Evolutionary conservation across 2,113 vertebrate species (phyloP), one percentile per base, ranked within the genome.

Genomic region (Galeopterus variegatus): DNA sequence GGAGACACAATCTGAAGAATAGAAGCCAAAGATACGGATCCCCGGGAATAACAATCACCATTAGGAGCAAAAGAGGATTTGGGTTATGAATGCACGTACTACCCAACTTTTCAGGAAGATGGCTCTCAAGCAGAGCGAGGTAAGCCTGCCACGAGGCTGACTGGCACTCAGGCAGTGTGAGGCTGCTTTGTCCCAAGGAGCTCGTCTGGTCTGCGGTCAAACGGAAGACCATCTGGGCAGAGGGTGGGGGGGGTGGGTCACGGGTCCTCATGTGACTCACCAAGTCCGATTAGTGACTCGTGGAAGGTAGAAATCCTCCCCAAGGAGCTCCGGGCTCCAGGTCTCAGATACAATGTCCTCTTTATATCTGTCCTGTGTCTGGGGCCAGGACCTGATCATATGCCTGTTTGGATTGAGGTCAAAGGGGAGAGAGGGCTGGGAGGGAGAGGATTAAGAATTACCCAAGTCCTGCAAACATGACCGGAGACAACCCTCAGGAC

Each of bases 341-440:
- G 82, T 85, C 85, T 93, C 93, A 85, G 90, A 96, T 87, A 98
- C 98, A 98, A 98, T 97, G 97, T 96, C 95, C 82, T 97, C 96
- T 97, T 97, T 94, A 97, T 98, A 92, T 93, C 83, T 72, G 36
- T 41, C 70, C 62, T 80, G 79, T 56, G 81, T 81, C 70, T 75
- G 73, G 58, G 84, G 92, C 97, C 96, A 96, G 72, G 89, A 89
- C 58, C 82, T 69, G 93, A 93, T 98, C 97, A 98, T 94, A 93
- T 95, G 97, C 86, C 70, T 92, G 14, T 84, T 90, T 96, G 97
- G 97, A 98, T 90, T 95, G 96, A 98, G 97, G 94, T 82, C 96
- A 98, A 94, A 98, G 94, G 83, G 86, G 79, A 94, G 23, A 91
- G 60, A 79, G 45, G 75, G 89, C 82, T 3, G 15, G 80, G 65